Evolutionary conservation across 92 coral and sea anemone genomes (phyloP).

Genomic region (Epizoanthus ramosus): DNA sequence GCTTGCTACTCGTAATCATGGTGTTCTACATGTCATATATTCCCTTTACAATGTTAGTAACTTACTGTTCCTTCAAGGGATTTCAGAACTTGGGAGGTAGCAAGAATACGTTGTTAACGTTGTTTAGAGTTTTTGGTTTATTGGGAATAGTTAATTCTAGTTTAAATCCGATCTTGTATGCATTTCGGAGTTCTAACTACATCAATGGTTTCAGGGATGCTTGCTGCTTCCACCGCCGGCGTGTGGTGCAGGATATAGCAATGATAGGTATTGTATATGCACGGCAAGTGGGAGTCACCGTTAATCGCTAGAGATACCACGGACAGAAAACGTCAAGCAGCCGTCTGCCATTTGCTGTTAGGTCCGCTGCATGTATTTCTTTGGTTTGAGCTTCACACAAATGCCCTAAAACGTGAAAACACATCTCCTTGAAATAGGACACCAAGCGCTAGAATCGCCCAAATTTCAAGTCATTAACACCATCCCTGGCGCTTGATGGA

Average conservation of each 20-base stretch:
- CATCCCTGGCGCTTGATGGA: too few relatives aligned
- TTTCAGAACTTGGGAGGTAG: background rate
- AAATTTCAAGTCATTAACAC: too few relatives aligned
- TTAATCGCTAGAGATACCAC: background rate
- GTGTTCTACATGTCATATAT: constrained; percentile 9
- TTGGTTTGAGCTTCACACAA: too few relatives aligned
- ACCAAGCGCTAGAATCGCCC: too few relatives aligned
- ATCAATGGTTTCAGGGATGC: background rate
- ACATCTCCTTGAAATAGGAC: too few relatives aligned
- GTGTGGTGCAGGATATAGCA: background rate
- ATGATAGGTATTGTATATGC: background rate
- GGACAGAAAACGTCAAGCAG: background rate
- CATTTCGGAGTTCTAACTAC: constrained; percentile 7
- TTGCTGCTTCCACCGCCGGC: background rate
- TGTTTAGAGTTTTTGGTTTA: constrained; percentile 11
- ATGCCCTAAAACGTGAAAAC: too few relatives aligned
- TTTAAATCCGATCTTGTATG: constrained; percentile 7
- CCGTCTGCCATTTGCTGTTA: too few relatives aligned
- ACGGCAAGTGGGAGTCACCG: background rate
- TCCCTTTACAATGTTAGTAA: background rate
- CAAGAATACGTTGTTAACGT: background rate
- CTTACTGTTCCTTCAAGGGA: background rate
- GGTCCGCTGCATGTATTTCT: too few relatives aligned
- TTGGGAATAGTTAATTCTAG: constrained; percentile 10
- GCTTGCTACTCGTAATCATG: background rate